Evolutionary conservation across 2,113 vertebrate species (phyloP), one percentile per base, ranked within the genome.

Genomic region (Zosterops lateralis): DNA sequence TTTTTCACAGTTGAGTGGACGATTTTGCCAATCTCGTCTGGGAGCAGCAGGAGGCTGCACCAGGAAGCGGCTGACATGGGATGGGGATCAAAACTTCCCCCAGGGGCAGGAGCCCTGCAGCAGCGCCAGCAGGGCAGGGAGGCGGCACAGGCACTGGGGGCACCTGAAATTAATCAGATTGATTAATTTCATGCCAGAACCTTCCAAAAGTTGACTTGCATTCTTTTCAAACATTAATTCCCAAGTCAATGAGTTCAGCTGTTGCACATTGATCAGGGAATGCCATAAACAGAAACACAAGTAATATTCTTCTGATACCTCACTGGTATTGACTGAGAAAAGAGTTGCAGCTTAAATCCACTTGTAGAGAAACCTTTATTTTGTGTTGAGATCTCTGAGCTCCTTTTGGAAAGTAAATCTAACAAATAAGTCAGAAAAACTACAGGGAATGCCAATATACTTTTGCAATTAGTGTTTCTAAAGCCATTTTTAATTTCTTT

Each of bases 61-160:
- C 12, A 65, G 45, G 45, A 79, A 20, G 9, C 0, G 0, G 4
- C 18, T 4, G 2, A 75, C 10, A 28, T 3, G 2, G 28, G 8
- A 53, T 1, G 2, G 3, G 9, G 31, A 16, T 74, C 61, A 75
- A 58, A 87, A 50, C 3, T 29, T 76, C 25, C 22, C 34, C 0
- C 0, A 5, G 14, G 15, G 32, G 6, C 67, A 90, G 9, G 44
- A 42, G 21, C 6, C 67, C 67, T 1, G 0, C 62, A 73, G 29
- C 21, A 60, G 11, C 9, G 20, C 16, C 17, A 44, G 22, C 25
- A 65, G 45, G 40, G 31, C 28, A 64, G 11, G 21, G 15, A 16
- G 9, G 19, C 54, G 26, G 42, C 20, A 42, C 6, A 34, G 26
- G 14, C 28, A 24, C 12, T 8, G 68, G 7, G 5, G 24, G 4